These are phyloP conservation scores for Aphelinus atriplicis DNA, from an alignment of 1,140 invertebrate species.

Conservation along the genomic window DNA sequence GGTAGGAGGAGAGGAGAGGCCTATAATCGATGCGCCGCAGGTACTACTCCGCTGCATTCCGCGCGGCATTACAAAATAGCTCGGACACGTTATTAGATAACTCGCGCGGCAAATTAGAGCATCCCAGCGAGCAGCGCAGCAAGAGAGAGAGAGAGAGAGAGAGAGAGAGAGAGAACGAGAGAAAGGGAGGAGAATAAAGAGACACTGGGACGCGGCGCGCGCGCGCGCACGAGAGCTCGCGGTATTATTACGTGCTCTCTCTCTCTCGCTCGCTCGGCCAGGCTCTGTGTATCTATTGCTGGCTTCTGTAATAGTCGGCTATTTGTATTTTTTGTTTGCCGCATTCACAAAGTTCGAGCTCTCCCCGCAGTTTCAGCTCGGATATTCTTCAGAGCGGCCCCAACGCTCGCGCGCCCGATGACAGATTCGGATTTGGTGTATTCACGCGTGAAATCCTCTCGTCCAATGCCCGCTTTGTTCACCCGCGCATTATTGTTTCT, in stretches of 20 bases:
- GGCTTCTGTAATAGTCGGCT: background rate
- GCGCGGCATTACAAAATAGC: conserved; percentile 24
- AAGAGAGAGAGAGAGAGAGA: background rate
- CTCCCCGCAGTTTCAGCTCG: too few species aligned
- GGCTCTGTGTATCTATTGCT: background rate
- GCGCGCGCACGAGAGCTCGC: background rate
- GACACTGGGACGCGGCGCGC: background rate
- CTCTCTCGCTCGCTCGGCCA: too few species aligned
- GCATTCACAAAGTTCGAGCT: too few species aligned
- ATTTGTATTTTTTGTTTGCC: too few species aligned
- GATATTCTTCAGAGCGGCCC: too few species aligned
- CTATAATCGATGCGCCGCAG: conserved; percentile 37
- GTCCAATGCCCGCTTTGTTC: too few species aligned
- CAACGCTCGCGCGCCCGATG: too few species aligned
- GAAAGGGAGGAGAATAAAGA: background rate
- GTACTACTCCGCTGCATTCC: conserved; percentile 28
- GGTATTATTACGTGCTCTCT: conserved; percentile 25
- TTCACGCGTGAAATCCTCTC: too few species aligned
- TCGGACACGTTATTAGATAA: conserved; percentile 31
- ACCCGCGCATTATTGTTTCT: too few species aligned
- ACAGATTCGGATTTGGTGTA: too few species aligned
- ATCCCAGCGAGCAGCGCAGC: background rate
- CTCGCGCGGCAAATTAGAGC: conserved; percentile 30
- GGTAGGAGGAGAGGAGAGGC: background rate
- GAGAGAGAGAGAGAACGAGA: background rate